Conservation (phyloP, 2,888 invertebrate species). For the Lissocephala sabroskyi region DNA sequence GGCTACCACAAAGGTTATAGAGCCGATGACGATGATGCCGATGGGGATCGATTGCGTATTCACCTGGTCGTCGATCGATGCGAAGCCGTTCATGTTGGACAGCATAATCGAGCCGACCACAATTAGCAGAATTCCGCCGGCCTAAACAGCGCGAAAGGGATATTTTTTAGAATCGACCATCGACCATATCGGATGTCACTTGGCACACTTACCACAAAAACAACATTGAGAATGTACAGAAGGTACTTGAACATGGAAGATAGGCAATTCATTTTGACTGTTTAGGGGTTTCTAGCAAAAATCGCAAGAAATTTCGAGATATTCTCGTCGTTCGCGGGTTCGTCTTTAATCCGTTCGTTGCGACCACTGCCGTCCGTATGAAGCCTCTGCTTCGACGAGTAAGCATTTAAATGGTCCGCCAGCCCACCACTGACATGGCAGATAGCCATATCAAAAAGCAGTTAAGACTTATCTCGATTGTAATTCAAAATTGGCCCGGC, state of each 20-base stretch:
- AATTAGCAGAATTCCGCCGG: slow-evolving; percentile 81
- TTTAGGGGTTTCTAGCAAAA: too few species aligned
- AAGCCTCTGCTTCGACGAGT: not conserved
- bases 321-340: slow-evolving; percentile 8
- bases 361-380: slow-evolving; percentile 29
- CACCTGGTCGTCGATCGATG: slow-evolving; percentile 71
- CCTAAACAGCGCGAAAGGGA: too few species aligned
- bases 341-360: slow-evolving; percentile 25
- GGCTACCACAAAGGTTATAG: slow-evolving; percentile 83
- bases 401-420: not conserved
- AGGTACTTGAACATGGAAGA: slow-evolving; percentile 65
- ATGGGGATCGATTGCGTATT: slow-evolving; percentile 77
- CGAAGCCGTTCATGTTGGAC: slow-evolving; percentile 75
- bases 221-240: slow-evolving; percentile 63
- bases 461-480: not conserved
- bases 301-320: not conserved
- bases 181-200: too few species aligned
- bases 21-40: slow-evolving; percentile 79
- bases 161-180: too few species aligned
- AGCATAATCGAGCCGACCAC: slow-evolving; percentile 80
- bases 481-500: not conserved
- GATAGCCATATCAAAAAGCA: not conserved
- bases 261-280: slow-evolving; percentile 62
- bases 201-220: slow-evolving; percentile 69
- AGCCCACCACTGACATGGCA: too few species aligned